Evolutionary conservation across 2,113 vertebrate genomes (phyloP).

Genomic region (Anoura caudifer): DNA sequence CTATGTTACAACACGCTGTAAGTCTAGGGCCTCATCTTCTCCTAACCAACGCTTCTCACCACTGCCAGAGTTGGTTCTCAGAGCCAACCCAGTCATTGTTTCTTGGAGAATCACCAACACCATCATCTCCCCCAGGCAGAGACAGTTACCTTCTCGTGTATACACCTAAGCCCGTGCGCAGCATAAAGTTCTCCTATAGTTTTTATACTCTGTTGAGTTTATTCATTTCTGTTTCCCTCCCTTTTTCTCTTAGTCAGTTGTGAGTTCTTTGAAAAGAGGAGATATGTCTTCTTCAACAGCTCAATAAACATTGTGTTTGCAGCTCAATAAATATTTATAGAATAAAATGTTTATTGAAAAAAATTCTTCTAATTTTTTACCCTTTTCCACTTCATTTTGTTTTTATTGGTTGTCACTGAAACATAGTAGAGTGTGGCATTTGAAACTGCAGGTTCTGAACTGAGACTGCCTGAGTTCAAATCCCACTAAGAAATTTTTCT

Average conservation of each 20-base stretch:
- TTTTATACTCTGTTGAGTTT: background rate
- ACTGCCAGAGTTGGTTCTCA: background rate
- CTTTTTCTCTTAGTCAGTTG: background rate
- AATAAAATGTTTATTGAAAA: constrained; percentile 46
- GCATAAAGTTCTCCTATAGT: background rate
- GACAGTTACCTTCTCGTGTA: accelerated
- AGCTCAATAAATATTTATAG: constrained; percentile 52
- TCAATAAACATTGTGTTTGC: constrained; percentile 16
- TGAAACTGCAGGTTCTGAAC: background rate
- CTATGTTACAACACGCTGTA: background rate
- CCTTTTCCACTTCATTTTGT: background rate
- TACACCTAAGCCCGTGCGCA: background rate
- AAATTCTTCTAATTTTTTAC: constrained; percentile 54
- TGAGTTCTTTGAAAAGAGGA: background rate
- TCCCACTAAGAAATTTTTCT: background rate
- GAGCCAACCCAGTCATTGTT: background rate
- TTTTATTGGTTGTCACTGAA: background rate
- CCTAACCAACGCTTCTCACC: background rate
- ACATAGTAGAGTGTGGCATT: background rate
- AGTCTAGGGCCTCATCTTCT: background rate
- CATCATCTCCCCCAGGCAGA: background rate
- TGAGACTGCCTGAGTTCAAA: background rate
- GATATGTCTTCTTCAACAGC: background rate
- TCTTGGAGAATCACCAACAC: background rate
- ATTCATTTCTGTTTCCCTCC: background rate